Percentiles rank a stretch among this genome's conserved stretches.
These are phyloP conservation scores for Mythimna pallens DNA, from an alignment of 2,888 invertebrate genomes.

Conservation along the genomic window DNA sequence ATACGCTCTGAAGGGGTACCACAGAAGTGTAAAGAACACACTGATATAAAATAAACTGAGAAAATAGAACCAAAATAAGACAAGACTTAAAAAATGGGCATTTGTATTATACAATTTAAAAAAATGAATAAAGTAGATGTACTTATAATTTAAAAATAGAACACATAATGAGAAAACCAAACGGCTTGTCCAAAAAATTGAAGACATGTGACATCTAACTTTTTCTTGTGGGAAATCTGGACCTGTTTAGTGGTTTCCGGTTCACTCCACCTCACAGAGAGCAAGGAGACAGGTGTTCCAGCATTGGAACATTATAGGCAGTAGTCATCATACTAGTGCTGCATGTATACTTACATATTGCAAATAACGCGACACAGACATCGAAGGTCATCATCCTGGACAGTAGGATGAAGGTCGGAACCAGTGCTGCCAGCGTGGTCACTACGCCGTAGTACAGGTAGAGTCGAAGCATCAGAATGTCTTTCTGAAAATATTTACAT, in stretches of 20 bases:
- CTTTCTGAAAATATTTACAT: slow-evolving; percentile 78
- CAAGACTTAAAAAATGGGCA: too few species aligned
- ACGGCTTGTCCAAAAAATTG: too few species aligned
- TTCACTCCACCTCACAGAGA: background rate
- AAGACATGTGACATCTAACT: too few species aligned
- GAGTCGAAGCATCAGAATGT: slow-evolving; percentile 81
- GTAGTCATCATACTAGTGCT: background rate
- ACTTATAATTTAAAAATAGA: too few species aligned
- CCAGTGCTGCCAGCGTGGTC: slow-evolving; percentile 78
- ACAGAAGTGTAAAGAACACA: too few species aligned
- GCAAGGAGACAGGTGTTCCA: background rate
- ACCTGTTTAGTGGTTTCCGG: background rate
- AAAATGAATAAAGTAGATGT: too few species aligned
- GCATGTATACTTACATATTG: slow-evolving; percentile 75
- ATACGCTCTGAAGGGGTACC: too few species aligned
- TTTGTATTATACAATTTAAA: too few species aligned
- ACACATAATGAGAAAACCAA: too few species aligned
- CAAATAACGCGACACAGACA: slow-evolving; percentile 75
- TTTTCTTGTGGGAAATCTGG: background rate
- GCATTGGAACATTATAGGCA: background rate
- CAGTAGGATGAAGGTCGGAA: slow-evolving; percentile 79
- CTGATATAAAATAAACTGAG: too few species aligned
- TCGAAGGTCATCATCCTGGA: slow-evolving; percentile 76
- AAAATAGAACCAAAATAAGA: too few species aligned
- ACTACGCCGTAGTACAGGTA: slow-evolving; percentile 83